Conservation (phyloP, 1,140 invertebrate genomes). For the Trigoniulus corallinus region DNA sequence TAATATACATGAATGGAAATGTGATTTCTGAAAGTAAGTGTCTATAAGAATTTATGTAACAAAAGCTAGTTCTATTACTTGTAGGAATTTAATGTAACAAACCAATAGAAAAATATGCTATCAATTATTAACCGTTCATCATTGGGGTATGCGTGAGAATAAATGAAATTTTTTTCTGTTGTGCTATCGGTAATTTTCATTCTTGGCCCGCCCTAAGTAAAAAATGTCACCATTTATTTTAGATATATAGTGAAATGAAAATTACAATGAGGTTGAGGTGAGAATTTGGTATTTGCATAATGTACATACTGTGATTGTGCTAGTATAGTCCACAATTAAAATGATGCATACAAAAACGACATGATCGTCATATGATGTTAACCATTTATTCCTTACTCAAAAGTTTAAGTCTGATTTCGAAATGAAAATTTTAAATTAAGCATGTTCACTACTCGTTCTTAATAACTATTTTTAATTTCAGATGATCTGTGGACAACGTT, state of each 20-base stretch:
- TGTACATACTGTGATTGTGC: no score
- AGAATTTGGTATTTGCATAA: no score
- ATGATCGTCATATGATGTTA: neutral
- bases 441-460: neutral
- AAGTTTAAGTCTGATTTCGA: neutral
- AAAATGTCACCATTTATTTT: no score
- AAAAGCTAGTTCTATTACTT: neutral
- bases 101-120: neutral
- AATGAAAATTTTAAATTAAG: neutral
- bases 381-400: slow-evolving; percentile 1
- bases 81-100: neutral
- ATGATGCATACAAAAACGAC: neutral
- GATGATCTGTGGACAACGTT: neutral
- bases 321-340: no score
- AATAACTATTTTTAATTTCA: neutral
- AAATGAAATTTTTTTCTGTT: no score
- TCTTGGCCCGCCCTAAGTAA: no score
- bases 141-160: neutral
- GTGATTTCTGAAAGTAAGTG: neutral
- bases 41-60: neutral
- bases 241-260: no score
- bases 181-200: no score
- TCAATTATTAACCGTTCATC: neutral
- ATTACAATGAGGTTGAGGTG: no score
- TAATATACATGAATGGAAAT: neutral